Percentiles rank a stretch among this genome's conserved stretches.
Evolutionary conservation across 2,888 invertebrate species (phyloP).

Genomic region (Leucania comma): DNA sequence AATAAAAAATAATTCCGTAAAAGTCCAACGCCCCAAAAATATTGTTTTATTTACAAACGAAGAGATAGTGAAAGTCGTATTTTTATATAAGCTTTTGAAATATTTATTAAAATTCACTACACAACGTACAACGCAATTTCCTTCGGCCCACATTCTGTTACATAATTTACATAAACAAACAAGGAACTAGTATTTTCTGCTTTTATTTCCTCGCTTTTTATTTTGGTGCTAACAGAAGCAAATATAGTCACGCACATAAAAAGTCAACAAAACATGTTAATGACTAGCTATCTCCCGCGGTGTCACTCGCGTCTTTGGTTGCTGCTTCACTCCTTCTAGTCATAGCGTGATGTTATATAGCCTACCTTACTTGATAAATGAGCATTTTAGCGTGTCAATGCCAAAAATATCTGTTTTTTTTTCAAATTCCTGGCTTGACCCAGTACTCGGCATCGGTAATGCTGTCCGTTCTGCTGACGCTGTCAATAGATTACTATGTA

Average conservation of each 20-base stretch:
- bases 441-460: too few relatives aligned
- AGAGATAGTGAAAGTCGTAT: constrained; percentile 31
- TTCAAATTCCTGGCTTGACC: too few relatives aligned
- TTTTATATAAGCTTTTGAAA: constrained; percentile 37
- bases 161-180: constrained; percentile 51
- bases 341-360: too few relatives aligned
- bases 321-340: too few relatives aligned
- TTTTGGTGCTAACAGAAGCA: constrained; percentile 23
- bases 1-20: background rate
- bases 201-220: constrained; percentile 39
- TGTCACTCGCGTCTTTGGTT: too few relatives aligned
- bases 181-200: constrained; percentile 38
- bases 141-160: constrained; percentile 37
- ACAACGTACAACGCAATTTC: constrained; percentile 27
- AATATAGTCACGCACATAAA: constrained; percentile 38
- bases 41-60: constrained; percentile 27
- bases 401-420: too few relatives aligned
- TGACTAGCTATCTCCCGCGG: background rate
- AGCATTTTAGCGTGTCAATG: too few relatives aligned
- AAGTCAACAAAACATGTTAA: constrained; percentile 6
- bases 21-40: background rate
- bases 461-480: too few relatives aligned
- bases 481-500: too few relatives aligned
- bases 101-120: constrained; percentile 42
- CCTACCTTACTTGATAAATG: too few relatives aligned